phyloP scores from a whole-genome alignment of 2,888 invertebrate genomes.

The Graphium colonna region DNA sequence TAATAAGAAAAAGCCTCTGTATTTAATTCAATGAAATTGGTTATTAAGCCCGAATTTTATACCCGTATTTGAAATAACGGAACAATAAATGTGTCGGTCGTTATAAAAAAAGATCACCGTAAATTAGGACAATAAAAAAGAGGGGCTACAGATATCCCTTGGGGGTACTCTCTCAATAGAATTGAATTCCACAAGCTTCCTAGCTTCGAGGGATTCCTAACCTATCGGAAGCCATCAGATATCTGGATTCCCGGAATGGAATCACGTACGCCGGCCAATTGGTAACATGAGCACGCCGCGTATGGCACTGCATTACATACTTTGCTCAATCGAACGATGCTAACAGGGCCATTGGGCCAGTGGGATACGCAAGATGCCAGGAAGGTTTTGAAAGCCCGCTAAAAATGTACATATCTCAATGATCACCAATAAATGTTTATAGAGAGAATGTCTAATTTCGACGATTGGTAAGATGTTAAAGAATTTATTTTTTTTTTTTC shows the following conservation, averaged over 20 bases:
- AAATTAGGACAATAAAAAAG: too few species aligned
- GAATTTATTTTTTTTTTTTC: too few species aligned
- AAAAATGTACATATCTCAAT: background rate
- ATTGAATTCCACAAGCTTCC: background rate
- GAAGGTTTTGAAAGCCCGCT: background rate
- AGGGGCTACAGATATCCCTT: too few species aligned
- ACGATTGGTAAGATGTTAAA: too few species aligned
- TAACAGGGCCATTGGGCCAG: conserved; percentile 13
- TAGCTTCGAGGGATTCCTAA: conserved; percentile 1
- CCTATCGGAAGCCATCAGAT: background rate
- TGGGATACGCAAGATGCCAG: conserved; percentile 4
- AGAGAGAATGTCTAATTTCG: too few species aligned
- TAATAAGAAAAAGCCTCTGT: too few species aligned
- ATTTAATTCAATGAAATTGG: too few species aligned
- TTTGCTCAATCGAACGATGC: conserved; percentile 7
- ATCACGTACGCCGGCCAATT: conserved; percentile 5
- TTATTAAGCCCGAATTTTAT: too few species aligned
- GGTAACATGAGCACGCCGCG: conserved; percentile 8
- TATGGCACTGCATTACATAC: conserved; percentile 12
- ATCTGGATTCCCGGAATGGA: conserved; percentile 12
- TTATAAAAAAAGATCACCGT: too few species aligned
- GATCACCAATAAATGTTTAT: background rate
- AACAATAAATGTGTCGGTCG: too few species aligned
- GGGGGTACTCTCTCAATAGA: too few species aligned
- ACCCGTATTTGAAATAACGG: too few species aligned